Evolutionary conservation across 2,797 vertebrate species (phyloP).

Genomic region (Chaetodon trifasciatus): DNA sequence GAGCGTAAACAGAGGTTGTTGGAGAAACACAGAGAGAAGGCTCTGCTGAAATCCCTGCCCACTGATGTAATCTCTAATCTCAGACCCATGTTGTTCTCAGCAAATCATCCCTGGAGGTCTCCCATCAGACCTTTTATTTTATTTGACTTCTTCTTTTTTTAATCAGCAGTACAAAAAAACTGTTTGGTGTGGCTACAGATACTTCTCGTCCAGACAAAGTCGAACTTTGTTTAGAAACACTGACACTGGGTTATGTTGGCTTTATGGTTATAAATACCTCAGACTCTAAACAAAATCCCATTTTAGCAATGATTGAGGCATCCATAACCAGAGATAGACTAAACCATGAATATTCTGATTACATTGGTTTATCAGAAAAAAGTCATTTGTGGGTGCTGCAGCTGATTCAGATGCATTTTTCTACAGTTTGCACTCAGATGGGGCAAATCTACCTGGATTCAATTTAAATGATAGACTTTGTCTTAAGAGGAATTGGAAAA

Average conservation of each 20-base stretch:
- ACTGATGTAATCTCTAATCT: conserved; percentile 81
- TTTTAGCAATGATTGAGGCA: conserved; percentile 36
- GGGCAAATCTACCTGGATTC: background rate
- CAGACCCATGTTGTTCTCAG: conserved; percentile 72
- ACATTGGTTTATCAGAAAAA: conserved; percentile 14
- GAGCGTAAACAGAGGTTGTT: conserved; percentile 77
- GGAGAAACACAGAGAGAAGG: conserved; percentile 42
- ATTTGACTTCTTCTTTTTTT: conserved; percentile 32
- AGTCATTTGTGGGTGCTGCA: background rate
- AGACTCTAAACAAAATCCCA: conserved; percentile 51
- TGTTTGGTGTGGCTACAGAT: conserved; percentile 54
- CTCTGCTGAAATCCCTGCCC: conserved; percentile 68
- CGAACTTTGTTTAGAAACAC: conserved; percentile 57
- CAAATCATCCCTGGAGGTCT: conserved; percentile 70
- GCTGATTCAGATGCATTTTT: background rate
- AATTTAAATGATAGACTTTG: background rate
- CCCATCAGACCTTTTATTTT: conserved; percentile 50
- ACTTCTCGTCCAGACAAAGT: conserved; percentile 44
- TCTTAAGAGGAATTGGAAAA: conserved; percentile 2
- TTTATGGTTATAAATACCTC: conserved; percentile 68
- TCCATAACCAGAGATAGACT: conserved; percentile 36
- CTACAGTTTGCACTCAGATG: background rate
- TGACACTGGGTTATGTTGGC: conserved; percentile 66
- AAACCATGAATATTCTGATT: conserved; percentile 30
- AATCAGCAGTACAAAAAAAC: conserved; percentile 43